phyloP scores from a whole-genome alignment of 2,888 invertebrate genomes.

The Hetaerina titia region DNA sequence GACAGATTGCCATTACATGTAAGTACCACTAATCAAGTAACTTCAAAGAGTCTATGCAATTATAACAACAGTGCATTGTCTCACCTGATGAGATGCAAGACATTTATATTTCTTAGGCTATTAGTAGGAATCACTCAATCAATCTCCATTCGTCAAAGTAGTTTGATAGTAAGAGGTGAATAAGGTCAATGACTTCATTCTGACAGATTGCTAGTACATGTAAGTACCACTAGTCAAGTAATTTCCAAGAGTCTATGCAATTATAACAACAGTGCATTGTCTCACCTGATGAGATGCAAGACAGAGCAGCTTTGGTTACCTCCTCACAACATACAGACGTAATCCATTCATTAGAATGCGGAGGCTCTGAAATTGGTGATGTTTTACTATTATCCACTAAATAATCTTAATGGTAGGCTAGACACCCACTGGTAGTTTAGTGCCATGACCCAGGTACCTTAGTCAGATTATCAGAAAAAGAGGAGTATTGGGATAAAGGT shows the following conservation, averaged over 20 bases:
- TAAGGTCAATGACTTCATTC: too few species aligned
- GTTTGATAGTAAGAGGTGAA: too few species aligned
- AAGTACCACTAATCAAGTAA: background rate
- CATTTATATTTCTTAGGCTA: too few species aligned
- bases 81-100: too few species aligned
- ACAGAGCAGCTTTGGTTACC: background rate
- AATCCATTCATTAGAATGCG: background rate
- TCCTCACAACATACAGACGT: conserved; percentile 32
- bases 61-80: too few species aligned
- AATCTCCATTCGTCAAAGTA: too few species aligned
- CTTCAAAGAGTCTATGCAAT: too few species aligned
- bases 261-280: background rate
- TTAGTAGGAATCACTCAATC: too few species aligned
- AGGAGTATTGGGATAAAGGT: too few species aligned
- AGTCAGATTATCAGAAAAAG: background rate
- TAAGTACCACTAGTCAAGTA: background rate
- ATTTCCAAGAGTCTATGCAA: background rate
- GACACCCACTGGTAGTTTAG: too few species aligned
- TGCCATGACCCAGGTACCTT: background rate
- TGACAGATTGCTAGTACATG: too few species aligned
- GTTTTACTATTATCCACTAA: background rate
- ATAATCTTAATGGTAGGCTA: background rate
- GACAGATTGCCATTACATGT: too few species aligned
- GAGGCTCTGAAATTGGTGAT: conserved; percentile 7
- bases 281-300: conserved; percentile 42